Base-by-base conservation (phyloP, 1,140 invertebrate genomes). In the Drosophila azteca region DNA sequence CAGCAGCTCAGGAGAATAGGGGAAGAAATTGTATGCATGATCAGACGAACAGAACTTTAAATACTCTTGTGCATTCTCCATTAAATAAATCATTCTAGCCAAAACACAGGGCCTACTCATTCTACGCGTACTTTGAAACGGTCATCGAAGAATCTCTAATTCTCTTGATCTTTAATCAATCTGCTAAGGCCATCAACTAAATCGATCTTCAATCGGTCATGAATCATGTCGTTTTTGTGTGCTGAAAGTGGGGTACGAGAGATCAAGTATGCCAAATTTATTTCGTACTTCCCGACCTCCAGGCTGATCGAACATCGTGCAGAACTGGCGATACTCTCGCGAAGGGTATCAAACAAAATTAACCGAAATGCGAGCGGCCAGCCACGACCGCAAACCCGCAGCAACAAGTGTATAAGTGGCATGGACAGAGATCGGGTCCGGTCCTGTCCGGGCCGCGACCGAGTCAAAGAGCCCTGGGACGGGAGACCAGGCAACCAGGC, bases 401-500 rank as follows among this genome's bases (percentile, higher is more conserved):
- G 82, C 87, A 90, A 90, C 87, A 90, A 90, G 87, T 90, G 87
- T 88, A 90, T 79, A 90, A 90, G 87, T 90, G 87, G 79, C 87
- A 52, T 67, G 43, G 75, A 55, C 57, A 49, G 50, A 43, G 51
- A 11, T 49, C 5, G 60, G 26, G 53, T 22, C 17, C 17, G 17
- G 17, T 20, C 17, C 17, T 0, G 17, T 20, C 17, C 17, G 17
- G 17, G 17, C 39, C 31, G 20, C 57, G 55, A 29, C 46, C 39
- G 62, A 71, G 52, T 35, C 43, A 29, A 22, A 46, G 48, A 29
- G n/a, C 51, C 9, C 59, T 20, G 63, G 60, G 45, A 43, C 46
- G 29, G 29, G 31, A n/a, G 64, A 52, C 26, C 26, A 29, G 26
- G 17, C 17, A 20, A 7, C 6, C 26, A 49, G 51, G 66, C 31